Conservation (phyloP, 2,113 vertebrate species). For the Cromileptes altivelis region DNA sequence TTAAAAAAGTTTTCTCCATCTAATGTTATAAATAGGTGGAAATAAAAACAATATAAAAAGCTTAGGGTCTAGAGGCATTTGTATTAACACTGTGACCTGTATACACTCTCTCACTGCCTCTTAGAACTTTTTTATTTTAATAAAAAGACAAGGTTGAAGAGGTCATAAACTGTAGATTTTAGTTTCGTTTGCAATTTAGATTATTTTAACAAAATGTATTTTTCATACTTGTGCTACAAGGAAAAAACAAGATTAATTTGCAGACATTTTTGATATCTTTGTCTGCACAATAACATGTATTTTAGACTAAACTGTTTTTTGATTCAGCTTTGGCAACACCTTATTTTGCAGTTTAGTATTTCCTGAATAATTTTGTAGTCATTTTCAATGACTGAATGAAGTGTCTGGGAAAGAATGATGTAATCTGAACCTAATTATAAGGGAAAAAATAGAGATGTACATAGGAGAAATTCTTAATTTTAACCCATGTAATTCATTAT, state of each 20-base stretch:
- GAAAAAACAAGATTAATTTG: background rate
- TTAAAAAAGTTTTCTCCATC: too few relatives aligned
- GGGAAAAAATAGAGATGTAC: background rate
- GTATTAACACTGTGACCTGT: too few relatives aligned
- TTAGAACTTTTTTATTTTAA: too few relatives aligned
- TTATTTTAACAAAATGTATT: background rate
- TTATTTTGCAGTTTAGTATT: background rate
- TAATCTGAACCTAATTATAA: background rate
- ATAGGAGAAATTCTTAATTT: background rate
- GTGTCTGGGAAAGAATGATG: background rate
- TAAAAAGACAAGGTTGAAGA: too few relatives aligned
- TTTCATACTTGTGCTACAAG: background rate
- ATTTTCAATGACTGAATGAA: background rate
- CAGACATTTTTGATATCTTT: background rate
- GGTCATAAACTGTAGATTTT: background rate
- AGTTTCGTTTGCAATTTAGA: background rate
- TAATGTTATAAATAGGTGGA: too few relatives aligned
- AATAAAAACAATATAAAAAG: too few relatives aligned
- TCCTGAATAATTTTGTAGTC: background rate
- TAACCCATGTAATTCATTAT: background rate
- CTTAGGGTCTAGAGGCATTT: too few relatives aligned
- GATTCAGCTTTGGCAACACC: background rate
- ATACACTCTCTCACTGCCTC: too few relatives aligned
- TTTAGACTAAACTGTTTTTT: background rate
- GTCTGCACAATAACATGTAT: background rate